Evolutionary conservation across 2,797 vertebrate genomes (phyloP).

Genomic region (Melopsittacus undulatus): DNA sequence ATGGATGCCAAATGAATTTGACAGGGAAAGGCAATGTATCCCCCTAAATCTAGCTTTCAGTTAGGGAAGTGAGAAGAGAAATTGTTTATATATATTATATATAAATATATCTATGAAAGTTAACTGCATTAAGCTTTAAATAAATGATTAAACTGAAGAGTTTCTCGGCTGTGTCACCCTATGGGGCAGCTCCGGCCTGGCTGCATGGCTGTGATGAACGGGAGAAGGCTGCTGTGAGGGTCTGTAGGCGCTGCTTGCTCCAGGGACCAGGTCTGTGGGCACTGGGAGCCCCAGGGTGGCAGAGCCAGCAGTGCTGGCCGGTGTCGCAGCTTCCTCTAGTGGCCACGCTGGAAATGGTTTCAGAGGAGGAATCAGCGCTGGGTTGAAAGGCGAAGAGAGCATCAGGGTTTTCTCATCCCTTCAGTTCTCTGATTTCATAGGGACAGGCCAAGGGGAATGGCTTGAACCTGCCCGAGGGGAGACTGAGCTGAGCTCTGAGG

Average conservation of each 20-base stretch:
- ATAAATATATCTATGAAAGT: not conserved
- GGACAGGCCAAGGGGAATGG: not conserved
- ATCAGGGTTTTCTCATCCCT: accelerated
- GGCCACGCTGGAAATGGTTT: not conserved
- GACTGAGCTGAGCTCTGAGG: not conserved
- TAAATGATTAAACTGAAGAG: not conserved
- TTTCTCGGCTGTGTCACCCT: not conserved
- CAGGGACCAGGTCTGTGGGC: no score
- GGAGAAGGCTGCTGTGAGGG: not conserved
- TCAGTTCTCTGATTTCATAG: not conserved
- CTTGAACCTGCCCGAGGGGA: not conserved
- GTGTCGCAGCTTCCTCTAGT: constrained; percentile 58
- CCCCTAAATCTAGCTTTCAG: not conserved
- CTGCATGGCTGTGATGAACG: accelerated
- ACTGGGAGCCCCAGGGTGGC: not conserved
- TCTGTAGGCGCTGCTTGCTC: not conserved
- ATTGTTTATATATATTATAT: not conserved
- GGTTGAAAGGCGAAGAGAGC: not conserved
- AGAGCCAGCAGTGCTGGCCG: not conserved
- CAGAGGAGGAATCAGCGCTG: not conserved
- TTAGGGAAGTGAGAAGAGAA: constrained; percentile 8
- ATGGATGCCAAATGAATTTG: constrained; percentile 20
- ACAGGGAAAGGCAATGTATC: not conserved
- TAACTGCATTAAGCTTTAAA: constrained; percentile 1
- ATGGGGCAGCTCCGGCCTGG: not conserved